Conservation (phyloP, 2,888 invertebrate species). For the Napeogenes inachia region DNA sequence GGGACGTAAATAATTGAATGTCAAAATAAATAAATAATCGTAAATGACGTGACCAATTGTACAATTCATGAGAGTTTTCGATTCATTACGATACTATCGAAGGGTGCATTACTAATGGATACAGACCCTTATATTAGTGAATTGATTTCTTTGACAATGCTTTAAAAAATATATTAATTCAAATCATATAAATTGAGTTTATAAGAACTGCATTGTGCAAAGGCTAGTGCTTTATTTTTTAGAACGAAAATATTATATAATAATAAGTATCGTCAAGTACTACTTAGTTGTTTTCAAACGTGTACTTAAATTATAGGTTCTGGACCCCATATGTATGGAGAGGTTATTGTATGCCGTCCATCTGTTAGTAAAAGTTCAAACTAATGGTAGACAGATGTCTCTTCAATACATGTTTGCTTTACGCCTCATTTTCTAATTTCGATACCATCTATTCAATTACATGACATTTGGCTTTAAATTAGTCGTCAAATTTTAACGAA, state of each 20-base stretch:
- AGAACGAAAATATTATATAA: too few relatives aligned
- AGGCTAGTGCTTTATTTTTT: too few relatives aligned
- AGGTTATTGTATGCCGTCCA: constrained; percentile 46
- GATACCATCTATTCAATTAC: constrained; percentile 36
- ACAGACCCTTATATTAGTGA: constrained; percentile 6
- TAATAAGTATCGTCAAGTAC: too few relatives aligned
- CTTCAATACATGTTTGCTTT: constrained; percentile 33
- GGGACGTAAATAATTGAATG: constrained; percentile 23
- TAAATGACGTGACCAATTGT: constrained; percentile 37
- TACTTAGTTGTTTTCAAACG: too few relatives aligned
- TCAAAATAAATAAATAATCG: constrained; percentile 29
- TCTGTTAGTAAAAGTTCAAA: constrained; percentile 49
- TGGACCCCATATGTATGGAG: constrained; percentile 22
- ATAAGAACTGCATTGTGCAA: too few relatives aligned
- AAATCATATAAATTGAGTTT: too few relatives aligned
- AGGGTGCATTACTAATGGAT: constrained; percentile 49
- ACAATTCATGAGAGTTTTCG: constrained; percentile 36
- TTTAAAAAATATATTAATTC: too few relatives aligned
- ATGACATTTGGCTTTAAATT: constrained; percentile 29
- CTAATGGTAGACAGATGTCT: constrained; percentile 43
- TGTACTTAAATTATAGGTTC: constrained; percentile 23
- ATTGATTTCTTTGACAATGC: neutral
- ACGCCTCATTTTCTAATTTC: constrained; percentile 37
- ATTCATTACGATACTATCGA: constrained; percentile 44
- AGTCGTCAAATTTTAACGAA: constrained; percentile 2